A percentile compares a stretch with the other conserved stretches of the same genome.
phyloP scores from a whole-genome alignment of 2,113 vertebrate genomes.

The Terrapene triunguis region DNA sequence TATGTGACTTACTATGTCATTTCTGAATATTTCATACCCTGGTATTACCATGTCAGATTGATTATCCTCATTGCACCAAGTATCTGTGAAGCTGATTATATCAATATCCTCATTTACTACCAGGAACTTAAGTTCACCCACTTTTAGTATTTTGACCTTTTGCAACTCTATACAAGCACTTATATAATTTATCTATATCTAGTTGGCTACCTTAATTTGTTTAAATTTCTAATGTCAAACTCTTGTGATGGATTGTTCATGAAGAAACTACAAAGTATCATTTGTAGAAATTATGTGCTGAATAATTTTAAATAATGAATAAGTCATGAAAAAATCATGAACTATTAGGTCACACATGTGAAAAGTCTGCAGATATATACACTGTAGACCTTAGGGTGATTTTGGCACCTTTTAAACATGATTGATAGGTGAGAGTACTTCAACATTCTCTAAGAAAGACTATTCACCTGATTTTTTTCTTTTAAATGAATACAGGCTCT shows the following conservation, averaged over 20 bases:
- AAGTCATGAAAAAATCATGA: neutral
- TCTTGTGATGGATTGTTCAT: neutral
- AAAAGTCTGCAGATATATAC: neutral
- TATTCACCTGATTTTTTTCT: accelerated
- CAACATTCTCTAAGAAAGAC: neutral
- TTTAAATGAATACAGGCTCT: neutral
- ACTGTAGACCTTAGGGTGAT: neutral
- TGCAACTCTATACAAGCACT: too few relatives aligned
- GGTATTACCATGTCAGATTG: too few relatives aligned
- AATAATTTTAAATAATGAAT: neutral
- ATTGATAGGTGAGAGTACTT: neutral
- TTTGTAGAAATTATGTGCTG: slow-evolving; percentile 3
- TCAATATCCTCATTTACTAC: too few relatives aligned
- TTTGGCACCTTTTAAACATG: neutral
- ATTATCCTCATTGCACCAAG: too few relatives aligned
- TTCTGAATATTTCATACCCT: too few relatives aligned
- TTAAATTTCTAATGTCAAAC: neutral
- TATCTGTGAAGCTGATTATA: too few relatives aligned
- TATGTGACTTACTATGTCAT: too few relatives aligned
- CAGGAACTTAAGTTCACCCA: too few relatives aligned
- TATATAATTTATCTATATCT: too few relatives aligned
- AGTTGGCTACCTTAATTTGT: too few relatives aligned
- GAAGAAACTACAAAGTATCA: neutral
- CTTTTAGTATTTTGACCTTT: too few relatives aligned
- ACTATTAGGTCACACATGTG: neutral